Conservation (phyloP, 2,113 vertebrate species). For the Corydoras maculifer region DNA sequence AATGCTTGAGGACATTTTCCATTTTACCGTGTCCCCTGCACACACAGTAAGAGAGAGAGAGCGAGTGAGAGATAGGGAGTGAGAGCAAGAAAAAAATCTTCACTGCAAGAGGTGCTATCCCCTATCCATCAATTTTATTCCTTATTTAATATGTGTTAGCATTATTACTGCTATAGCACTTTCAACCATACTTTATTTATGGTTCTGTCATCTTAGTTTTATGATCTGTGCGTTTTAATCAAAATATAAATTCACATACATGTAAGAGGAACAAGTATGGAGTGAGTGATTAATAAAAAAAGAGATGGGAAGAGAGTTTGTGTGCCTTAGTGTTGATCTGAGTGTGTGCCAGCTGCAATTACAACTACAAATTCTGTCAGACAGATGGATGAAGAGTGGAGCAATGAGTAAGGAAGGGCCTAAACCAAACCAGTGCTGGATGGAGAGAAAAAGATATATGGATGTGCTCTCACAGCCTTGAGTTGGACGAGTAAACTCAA, state of each 20-base stretch:
- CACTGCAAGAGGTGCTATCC: slow-evolving; percentile 1
- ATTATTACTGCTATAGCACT: slow-evolving; percentile 38
- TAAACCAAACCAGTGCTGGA: slow-evolving; percentile 48
- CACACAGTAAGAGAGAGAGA: slow-evolving; percentile 9
- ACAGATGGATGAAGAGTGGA: slow-evolving; percentile 23
- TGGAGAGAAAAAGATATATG: slow-evolving; percentile 26
- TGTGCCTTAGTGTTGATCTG: slow-evolving; percentile 18
- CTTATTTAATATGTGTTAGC: slow-evolving; percentile 48
- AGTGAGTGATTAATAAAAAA: background rate
- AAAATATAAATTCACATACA: slow-evolving; percentile 34
- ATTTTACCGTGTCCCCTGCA: background rate
- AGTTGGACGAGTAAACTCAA: background rate
- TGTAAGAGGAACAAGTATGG: background rate
- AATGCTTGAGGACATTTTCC: background rate
- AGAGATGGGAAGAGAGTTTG: slow-evolving; percentile 11
- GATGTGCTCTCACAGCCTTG: background rate
- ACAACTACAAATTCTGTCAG: slow-evolving; percentile 4
- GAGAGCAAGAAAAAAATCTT: background rate
- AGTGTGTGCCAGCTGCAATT: slow-evolving; percentile 16
- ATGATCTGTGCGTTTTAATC: slow-evolving; percentile 56
- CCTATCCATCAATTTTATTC: slow-evolving; percentile 25
- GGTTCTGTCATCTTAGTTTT: slow-evolving; percentile 33
- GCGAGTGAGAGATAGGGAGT: background rate
- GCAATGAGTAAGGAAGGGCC: slow-evolving; percentile 39
- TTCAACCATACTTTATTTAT: slow-evolving; percentile 43